These are phyloP conservation scores for Lacanobia wlatinum DNA, from an alignment of 2,888 invertebrate genomes.

Conservation along the genomic window DNA sequence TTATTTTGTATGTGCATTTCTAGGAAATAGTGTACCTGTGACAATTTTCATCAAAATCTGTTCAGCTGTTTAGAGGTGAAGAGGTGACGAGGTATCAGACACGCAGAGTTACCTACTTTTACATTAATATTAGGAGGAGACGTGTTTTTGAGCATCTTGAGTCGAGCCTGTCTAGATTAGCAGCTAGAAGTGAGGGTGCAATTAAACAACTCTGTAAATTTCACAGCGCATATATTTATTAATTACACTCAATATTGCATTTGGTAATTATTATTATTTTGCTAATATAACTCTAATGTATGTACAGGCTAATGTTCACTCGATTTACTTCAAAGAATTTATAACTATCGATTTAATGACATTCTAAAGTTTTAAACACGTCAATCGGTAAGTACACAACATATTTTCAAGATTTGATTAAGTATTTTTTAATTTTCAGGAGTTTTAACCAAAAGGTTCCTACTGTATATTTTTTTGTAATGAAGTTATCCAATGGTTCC, in stretches of 20 bases:
- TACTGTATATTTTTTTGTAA: too few relatives aligned
- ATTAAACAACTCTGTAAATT: slow-evolving; percentile 33
- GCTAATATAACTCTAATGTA: slow-evolving; percentile 37
- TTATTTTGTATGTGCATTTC: too few relatives aligned
- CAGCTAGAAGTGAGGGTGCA: not conserved
- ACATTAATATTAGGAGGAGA: not conserved
- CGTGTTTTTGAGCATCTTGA: not conserved
- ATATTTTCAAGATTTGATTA: not conserved
- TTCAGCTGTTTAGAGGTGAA: too few relatives aligned
- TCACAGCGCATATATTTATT: slow-evolving; percentile 67
- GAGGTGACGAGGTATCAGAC: too few relatives aligned
- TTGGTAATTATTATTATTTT: slow-evolving; percentile 53
- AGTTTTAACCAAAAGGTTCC: not conserved
- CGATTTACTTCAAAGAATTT: slow-evolving; percentile 3
- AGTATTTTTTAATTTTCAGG: not conserved
- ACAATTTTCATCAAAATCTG: too few relatives aligned
- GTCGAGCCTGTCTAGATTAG: not conserved
- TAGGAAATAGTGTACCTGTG: too few relatives aligned
- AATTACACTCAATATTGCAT: slow-evolving; percentile 78
- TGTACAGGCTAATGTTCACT: slow-evolving; percentile 43
- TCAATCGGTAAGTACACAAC: slow-evolving; percentile 21
- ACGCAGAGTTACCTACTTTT: too few relatives aligned
- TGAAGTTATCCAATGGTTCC: not conserved
- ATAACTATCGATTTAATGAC: not conserved
- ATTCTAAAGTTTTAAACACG: not conserved